A percentile compares a stretch with the other conserved stretches of the same genome.
These are phyloP conservation scores for Athalia cordata DNA, from an alignment of 2,888 invertebrate genomes.

Conservation along the genomic window DNA sequence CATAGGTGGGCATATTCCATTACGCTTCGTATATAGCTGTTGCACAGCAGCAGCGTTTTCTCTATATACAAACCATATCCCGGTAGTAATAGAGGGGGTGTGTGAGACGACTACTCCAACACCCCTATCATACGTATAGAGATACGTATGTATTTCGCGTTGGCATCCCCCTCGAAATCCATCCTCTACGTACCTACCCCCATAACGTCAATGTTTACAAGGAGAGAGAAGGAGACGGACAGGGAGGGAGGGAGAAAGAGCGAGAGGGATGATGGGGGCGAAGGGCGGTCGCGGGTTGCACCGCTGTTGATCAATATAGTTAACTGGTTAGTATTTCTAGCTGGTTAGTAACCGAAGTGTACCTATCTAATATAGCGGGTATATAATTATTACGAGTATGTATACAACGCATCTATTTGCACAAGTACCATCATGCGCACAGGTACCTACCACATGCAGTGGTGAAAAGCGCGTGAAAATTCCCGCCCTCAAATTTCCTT, in stretches of 20 bases:
- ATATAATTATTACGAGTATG: constrained; percentile 11
- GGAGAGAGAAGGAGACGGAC: no score
- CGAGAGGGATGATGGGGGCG: constrained; percentile 50
- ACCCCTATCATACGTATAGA: not conserved
- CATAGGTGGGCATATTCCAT: constrained; percentile 54
- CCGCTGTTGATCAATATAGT: constrained; percentile 63
- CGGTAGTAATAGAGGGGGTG: constrained; percentile 14
- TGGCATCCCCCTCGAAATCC: no score
- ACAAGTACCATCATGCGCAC: not conserved
- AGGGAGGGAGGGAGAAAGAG: not conserved
- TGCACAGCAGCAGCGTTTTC: constrained; percentile 40
- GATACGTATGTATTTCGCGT: not conserved
- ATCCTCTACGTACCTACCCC: no score
- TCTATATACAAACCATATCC: constrained; percentile 3
- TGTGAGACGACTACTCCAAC: not conserved
- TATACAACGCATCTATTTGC: not conserved
- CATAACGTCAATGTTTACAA: no score
- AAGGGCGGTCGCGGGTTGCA: constrained; percentile 56
- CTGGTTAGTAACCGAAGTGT: constrained; percentile 43
- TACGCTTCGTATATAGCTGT: constrained; percentile 50
- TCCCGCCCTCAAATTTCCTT: constrained; percentile 18
- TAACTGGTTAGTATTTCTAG: constrained; percentile 52
- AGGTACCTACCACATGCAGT: not conserved
- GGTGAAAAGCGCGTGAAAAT: constrained; percentile 1
- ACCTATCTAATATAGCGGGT: constrained; percentile 9